Percentiles rank a stretch among this genome's conserved stretches.
These are phyloP conservation scores for Bothrops alternatus DNA, from an alignment of 2,797 vertebrate species.

Conservation along the genomic window DNA sequence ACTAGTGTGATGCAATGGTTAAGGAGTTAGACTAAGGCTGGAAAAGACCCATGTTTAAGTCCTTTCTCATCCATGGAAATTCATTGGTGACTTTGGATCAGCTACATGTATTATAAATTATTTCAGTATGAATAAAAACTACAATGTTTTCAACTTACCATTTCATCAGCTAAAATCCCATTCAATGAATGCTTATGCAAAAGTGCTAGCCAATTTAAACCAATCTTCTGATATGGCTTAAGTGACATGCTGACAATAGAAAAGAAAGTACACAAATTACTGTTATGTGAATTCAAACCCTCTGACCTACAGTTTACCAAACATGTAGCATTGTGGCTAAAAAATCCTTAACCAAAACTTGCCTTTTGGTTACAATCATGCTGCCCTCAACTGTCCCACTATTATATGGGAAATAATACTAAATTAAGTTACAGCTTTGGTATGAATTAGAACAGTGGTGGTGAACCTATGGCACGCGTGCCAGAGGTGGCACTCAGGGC, in stretches of 20 bases:
- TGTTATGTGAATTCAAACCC: not conserved
- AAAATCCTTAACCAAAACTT: not conserved
- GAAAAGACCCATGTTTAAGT: not conserved
- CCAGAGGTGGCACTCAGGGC: too few species aligned
- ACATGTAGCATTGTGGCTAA: not conserved
- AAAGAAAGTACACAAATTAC: slow-evolving; percentile 19
- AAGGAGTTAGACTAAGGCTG: not conserved
- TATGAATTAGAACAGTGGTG: not conserved
- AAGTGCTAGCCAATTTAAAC: slow-evolving; percentile 92
- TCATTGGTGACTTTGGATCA: not conserved
- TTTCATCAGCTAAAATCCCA: slow-evolving; percentile 97
- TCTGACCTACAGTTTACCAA: not conserved
- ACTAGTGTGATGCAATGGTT: not conserved
- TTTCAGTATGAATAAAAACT: not conserved
- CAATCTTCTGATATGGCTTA: slow-evolving; percentile 94
- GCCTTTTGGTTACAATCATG: not conserved
- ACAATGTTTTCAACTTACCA: slow-evolving; percentile 76
- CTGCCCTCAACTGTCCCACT: too few species aligned
- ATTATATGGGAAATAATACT: not conserved
- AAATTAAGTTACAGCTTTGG: not conserved
- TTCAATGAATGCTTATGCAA: slow-evolving; percentile 90
- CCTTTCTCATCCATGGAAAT: not conserved
- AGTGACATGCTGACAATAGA: slow-evolving; percentile 78
- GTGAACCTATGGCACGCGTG: too few species aligned
- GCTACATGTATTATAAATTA: not conserved